Evolutionary conservation across 2,888 invertebrate species (phyloP), one percentile per base, ranked within the genome.

Genomic region (Catocala nupta): DNA sequence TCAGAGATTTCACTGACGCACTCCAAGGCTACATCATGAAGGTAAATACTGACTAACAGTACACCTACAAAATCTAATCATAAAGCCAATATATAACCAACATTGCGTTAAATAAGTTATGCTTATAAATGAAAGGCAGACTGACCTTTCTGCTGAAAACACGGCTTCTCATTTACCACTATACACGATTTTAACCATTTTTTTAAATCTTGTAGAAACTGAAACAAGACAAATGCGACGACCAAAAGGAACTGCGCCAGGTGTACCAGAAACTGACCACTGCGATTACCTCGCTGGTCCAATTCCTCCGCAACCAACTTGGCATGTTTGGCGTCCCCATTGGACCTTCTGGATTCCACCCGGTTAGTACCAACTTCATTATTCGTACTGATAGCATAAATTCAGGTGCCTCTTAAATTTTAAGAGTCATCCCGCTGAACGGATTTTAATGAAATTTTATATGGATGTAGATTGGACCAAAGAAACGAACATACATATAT

Each of bases 1-100:
- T 96, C 5, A 95, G 92, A 64, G 94, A 95, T 13, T 95, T 97
- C 72, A 85, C 96, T 44, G 93, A 95, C 49, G 91, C 95, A 11
- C 81, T 96, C 47, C 93, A 95, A 65, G 89, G 93, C 8, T 97
- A 97, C 84, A 77, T 96, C 2, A 90, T 95, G 64, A 96, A 96
- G 95, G 96, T 96, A 85, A 49, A 44, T 12, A 25, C 13, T 49
- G 25, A 25, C 25, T 39, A 7, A 39, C 5, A 3, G 4, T 25
- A 3, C 36, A 39, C 36, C 8, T 8, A 39, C 36, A 9, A 39
- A 39, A 39, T 39, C 36, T 5, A 25, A 25, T 25, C 4, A 25
- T 25, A 25, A 3, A 1, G 25, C 1, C 25, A 25, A 25, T 25
- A 25, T 16, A 2, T 16, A 16, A 16, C 2, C 16, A 16, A 16